Evolutionary conservation across 2,797 vertebrate genomes (phyloP).

Genomic region (Heterohyrax brucei): DNA sequence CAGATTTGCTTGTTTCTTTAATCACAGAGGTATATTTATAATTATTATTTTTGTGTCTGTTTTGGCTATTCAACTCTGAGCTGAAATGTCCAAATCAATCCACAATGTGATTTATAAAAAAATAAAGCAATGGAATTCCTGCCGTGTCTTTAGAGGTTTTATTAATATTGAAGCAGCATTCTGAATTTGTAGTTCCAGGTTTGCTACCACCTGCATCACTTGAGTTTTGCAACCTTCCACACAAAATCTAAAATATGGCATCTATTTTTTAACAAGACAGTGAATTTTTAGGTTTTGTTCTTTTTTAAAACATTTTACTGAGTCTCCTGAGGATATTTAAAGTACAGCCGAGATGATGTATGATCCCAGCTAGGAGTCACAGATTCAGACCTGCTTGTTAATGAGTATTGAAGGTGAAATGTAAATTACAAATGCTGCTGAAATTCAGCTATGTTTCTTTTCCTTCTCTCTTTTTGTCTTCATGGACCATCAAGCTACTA

Average conservation of each 20-base stretch:
- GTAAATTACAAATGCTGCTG: neutral
- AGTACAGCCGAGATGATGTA: neutral
- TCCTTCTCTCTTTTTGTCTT: neutral
- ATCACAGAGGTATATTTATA: constrained; percentile 4
- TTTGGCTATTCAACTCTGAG: constrained; percentile 5
- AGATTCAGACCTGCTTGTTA: neutral
- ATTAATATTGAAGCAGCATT: neutral
- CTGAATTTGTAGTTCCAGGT: constrained; percentile 20
- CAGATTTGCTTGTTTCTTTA: neutral
- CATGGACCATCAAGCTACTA: neutral
- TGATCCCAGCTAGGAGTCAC: neutral
- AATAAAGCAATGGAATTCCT: neutral
- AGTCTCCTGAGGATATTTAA: neutral
- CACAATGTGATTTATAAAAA: neutral
- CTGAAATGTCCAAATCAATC: constrained; percentile 16
- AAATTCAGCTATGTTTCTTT: constrained; percentile 40
- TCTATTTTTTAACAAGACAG: neutral
- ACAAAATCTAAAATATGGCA: constrained; percentile 17
- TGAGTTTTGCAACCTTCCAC: neutral
- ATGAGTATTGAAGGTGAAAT: neutral
- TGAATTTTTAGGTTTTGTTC: constrained; percentile 14
- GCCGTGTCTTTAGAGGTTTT: neutral
- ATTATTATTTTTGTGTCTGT: neutral
- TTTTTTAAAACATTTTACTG: neutral
- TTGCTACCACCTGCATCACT: neutral